Evolutionary conservation across 2,888 invertebrate genomes (phyloP), one percentile per base, ranked within the genome.

Genomic region (Pegoplata infirma): DNA sequence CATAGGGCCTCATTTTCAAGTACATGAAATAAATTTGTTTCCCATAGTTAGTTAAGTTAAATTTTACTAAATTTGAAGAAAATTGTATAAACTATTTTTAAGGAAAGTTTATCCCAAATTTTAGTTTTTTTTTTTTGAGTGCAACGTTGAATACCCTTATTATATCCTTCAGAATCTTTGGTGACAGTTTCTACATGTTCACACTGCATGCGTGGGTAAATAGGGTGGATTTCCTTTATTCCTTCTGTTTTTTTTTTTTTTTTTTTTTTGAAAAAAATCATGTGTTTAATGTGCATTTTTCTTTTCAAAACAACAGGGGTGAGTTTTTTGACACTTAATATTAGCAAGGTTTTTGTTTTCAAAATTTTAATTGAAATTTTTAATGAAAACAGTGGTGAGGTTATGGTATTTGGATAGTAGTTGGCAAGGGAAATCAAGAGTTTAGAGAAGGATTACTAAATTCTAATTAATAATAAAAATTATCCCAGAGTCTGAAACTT

Each of bases 171-270:
- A 6, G 4, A 5, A 23, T n/a, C 4, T 51, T 14, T n/a, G 23
- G 21, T 12, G 14, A 59, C 49, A 49, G 14, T 47, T 63, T 63
- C 5, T 10, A 53, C 17, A 23, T 59, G 46, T 46, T 46, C n/a
- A 23, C 23, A n/a, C 56, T 19, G 16, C 23, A 25, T 51, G 49
- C 49, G 44, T 47, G 47, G 14, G 44, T 36, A 56, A 72, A 10
- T 25, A 47, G 72, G 76, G 72, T 59, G 28, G 78, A n/a, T 75
- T 66, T 63, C 7, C 6, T n/a, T n/a, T n/a, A n/a, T n/a, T n/a
- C 7, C 28, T 28, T 28, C 28, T 32, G 8, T 14, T 58, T 32
- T 36, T 36, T 46, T 51, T 51, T 61, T 47, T n/a, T n/a, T n/a
- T 14, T 58, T 32, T 36, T 36, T 46, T 51, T 51, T 61, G 36